Evolutionary conservation across 2,113 vertebrate genomes (phyloP).

Genomic region (Lutjanus erythropterus): DNA sequence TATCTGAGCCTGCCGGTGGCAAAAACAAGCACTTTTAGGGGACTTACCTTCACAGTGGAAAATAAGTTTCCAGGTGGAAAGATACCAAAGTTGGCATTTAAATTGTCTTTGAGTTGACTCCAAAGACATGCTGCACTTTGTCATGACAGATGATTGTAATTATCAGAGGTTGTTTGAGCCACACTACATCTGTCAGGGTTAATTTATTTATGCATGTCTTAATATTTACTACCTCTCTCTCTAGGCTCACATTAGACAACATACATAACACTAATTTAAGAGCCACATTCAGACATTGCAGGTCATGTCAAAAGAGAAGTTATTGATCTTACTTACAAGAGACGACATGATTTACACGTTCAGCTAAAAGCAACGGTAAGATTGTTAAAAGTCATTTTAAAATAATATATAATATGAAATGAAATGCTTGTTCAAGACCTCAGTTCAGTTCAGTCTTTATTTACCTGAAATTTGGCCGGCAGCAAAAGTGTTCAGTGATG

Average conservation of each 20-base stretch:
- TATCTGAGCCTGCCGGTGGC: too few relatives aligned
- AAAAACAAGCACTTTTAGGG: too few relatives aligned
- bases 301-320: neutral
- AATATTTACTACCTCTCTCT: neutral
- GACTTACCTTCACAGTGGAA: too few relatives aligned
- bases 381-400: too few relatives aligned
- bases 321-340: neutral
- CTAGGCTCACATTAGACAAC: neutral
- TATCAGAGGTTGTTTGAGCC: neutral
- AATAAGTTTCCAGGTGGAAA: too few relatives aligned
- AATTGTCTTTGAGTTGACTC: neutral
- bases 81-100: too few relatives aligned
- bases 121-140: neutral
- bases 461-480: too few relatives aligned
- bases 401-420: too few relatives aligned
- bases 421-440: too few relatives aligned
- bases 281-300: neutral
- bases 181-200: neutral
- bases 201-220: neutral
- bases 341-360: neutral
- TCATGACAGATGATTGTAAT: neutral
- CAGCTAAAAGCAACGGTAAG: neutral
- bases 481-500: too few relatives aligned
- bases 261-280: neutral
- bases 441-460: too few relatives aligned